Percentiles rank a stretch among this genome's conserved stretches.
Conservation (phyloP, 1,140 invertebrate species). For the Ridgeia piscesae region DNA sequence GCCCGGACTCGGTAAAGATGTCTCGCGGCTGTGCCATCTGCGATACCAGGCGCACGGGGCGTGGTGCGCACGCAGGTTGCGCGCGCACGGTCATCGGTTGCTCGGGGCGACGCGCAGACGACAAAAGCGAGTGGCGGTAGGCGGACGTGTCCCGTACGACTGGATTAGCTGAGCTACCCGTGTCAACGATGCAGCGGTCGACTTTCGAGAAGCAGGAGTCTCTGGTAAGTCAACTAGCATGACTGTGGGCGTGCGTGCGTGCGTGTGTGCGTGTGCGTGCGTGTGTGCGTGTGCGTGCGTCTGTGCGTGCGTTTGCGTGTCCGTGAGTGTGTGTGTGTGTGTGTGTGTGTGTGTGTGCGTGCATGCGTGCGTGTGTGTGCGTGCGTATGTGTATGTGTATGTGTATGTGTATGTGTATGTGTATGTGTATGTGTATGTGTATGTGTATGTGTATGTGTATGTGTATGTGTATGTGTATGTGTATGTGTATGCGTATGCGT, state of each 20-base stretch:
- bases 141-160: not conserved
- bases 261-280: too few species aligned
- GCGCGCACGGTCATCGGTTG: not conserved
- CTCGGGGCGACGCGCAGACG: not conserved
- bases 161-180: not conserved
- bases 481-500: not conserved
- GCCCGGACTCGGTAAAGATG: not conserved
- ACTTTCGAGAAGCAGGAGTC: not conserved
- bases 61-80: not conserved
- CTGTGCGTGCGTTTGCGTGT: not conserved
- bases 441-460: not conserved
- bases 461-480: not conserved
- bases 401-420: not conserved
- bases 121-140: not conserved
- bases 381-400: not conserved
- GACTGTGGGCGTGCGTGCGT: not conserved
- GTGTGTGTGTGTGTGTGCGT: not conserved
- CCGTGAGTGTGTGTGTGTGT: not conserved
- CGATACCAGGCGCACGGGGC: not conserved
- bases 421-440: not conserved
- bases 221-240: not conserved
- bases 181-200: not conserved
- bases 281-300: not conserved
- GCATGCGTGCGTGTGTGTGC: not conserved
- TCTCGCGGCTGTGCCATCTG: not conserved